Base-by-base conservation (phyloP, 2,888 invertebrate genomes). In the Tetragonula carbonaria region DNA sequence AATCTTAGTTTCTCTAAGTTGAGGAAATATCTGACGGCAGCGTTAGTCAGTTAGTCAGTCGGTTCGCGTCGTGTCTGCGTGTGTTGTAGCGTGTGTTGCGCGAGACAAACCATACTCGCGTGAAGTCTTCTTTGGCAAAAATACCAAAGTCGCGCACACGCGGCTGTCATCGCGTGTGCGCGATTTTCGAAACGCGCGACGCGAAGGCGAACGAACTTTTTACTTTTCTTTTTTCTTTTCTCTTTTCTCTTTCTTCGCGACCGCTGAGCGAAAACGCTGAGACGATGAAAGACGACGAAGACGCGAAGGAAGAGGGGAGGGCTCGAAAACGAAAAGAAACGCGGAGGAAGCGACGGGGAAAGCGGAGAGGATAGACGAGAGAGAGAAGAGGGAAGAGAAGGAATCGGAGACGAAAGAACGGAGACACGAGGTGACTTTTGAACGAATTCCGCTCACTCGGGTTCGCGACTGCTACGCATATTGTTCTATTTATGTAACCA, bases 401-500 rank as follows among this genome's bases (percentile, higher is more conserved):
- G 79, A 78, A 80, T 78, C 84, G 80, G 80, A 75, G 80, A 65
- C 87, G 88, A 82, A 80, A 87, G 86, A 88, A 82, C 81, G 75
- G 75, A 84, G 88, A 87, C 45, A 45, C 91, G 87, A 91, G 89
- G 92, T 92, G 92, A 92, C 92, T 93, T 93, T 92, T 91, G 91
- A 92, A 91, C 93, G 90, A 92, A 90, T 92, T 92, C 88, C 91
- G 90, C 91, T 90, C 91, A 89, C 86, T 90, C 88, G 90, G 45
- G 85, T 89, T 83, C 82, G 82, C 90, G 91, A 90, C 91, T 89
- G 90, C 91, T 90, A 90, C 92, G 93, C 93, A 94, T 94, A 94
- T 94, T 94, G 94, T 94, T 94, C 94, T 94, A 94, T 94, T 94
- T 94, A 93, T 93, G 94, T 93, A 93, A 92, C 93, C 93, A 94